A percentile compares a stretch with the other conserved stretches of the same genome.
These are phyloP conservation scores for Sciurus vulgaris DNA, from an alignment of 2,797 vertebrate genomes.

Conservation along the genomic window DNA sequence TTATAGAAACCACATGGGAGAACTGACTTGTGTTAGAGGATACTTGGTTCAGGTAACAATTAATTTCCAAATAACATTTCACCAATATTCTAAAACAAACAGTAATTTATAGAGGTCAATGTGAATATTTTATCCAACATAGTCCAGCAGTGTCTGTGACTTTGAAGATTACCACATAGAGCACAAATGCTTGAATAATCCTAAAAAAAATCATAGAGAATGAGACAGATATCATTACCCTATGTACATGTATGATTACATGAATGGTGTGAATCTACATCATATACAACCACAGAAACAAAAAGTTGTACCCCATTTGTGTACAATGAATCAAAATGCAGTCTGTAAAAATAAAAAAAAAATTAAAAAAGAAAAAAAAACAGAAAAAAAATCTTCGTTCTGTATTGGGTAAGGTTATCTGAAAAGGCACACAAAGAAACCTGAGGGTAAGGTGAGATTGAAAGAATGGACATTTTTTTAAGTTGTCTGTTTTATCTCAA, in stretches of 20 bases:
- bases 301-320: too few relatives aligned
- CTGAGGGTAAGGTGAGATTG: background rate
- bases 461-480: too few relatives aligned
- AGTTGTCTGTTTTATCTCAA: too few relatives aligned
- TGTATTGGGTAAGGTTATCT: background rate
- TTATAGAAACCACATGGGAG: background rate
- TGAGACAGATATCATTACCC: too few relatives aligned
- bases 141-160: background rate
- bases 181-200: background rate
- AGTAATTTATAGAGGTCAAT: background rate
- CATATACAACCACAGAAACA: too few relatives aligned
- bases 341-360: too few relatives aligned
- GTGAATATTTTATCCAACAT: background rate
- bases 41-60: background rate
- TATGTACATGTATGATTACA: too few relatives aligned
- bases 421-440: background rate
- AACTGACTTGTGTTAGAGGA: background rate
- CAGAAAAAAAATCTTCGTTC: background rate
- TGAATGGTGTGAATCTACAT: too few relatives aligned
- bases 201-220: background rate
- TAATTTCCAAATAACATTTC: slow-evolving; percentile 36
- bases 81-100: background rate
- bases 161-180: slow-evolving; percentile 5
- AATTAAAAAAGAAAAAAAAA: background rate
- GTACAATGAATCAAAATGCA: too few relatives aligned